Evolutionary conservation across 2,113 vertebrate genomes (phyloP).

Genomic region (Oriolus oriolus): DNA sequence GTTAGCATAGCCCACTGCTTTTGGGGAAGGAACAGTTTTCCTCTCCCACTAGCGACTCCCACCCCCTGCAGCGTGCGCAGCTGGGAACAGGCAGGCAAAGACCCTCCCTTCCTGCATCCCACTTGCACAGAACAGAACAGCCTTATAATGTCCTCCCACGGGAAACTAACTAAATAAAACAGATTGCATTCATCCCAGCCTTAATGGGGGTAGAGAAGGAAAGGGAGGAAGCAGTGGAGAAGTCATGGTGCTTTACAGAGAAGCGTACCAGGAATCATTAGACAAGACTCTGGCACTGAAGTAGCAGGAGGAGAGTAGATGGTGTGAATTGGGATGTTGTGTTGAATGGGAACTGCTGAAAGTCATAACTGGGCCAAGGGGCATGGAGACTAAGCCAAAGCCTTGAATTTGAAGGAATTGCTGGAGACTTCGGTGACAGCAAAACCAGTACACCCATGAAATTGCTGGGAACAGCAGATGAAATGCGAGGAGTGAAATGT

Average conservation of each 20-base stretch:
- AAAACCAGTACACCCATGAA: not conserved
- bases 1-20: not conserved
- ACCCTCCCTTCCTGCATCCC: not conserved
- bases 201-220: not conserved
- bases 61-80: accelerated
- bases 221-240: not conserved
- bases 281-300: not conserved
- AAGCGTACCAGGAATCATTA: not conserved
- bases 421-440: not conserved
- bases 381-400: not conserved
- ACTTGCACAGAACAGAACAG: not conserved
- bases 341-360: not conserved
- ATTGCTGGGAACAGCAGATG: not conserved
- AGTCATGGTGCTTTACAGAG: not conserved
- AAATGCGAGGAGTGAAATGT: not conserved
- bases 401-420: not conserved
- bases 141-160: not conserved
- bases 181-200: not conserved
- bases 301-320: not conserved
- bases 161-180: not conserved
- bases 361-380: not conserved
- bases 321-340: not conserved
- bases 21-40: not conserved
- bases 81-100: not conserved
- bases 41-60: not conserved